Conservation (phyloP, 2,797 vertebrate genomes). For the Rhyacichthys aspro region DNA sequence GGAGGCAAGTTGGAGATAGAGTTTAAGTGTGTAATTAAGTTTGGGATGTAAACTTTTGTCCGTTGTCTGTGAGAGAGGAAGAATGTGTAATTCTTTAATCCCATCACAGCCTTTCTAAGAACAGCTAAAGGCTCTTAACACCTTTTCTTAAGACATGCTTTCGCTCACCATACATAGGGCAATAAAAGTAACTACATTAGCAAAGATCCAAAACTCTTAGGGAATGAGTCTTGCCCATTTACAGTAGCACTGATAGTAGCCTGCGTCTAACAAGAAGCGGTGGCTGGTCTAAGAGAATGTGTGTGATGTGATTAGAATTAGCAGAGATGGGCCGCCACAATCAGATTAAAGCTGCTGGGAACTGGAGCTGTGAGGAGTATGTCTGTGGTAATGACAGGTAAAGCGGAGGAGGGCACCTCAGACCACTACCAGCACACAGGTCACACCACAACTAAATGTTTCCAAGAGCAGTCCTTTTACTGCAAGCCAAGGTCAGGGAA, state of each 20-base stretch:
- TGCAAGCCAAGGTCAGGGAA: too few relatives aligned
- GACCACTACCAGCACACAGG: too few relatives aligned
- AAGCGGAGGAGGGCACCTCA: too few relatives aligned
- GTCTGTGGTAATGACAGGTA: too few relatives aligned
- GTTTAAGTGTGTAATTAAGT: slow-evolving; percentile 49
- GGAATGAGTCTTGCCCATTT: slow-evolving; percentile 37
- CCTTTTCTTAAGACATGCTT: slow-evolving; percentile 58
- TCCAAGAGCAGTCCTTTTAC: too few relatives aligned
- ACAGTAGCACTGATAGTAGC: slow-evolving; percentile 28
- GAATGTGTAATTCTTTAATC: slow-evolving; percentile 42
- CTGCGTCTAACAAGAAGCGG: too few relatives aligned
- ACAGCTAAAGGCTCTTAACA: slow-evolving; percentile 60
- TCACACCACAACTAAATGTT: too few relatives aligned
- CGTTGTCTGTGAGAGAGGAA: slow-evolving; percentile 36
- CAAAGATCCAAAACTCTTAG: slow-evolving; percentile 49
- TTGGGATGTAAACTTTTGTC: slow-evolving; percentile 52
- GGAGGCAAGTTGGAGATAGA: slow-evolving; percentile 28
- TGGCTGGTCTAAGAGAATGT: too few relatives aligned
- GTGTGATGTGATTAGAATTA: too few relatives aligned
- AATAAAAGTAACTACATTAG: slow-evolving; percentile 65
- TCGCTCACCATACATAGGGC: slow-evolving; percentile 37
- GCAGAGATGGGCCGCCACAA: too few relatives aligned
- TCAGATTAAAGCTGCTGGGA: too few relatives aligned
- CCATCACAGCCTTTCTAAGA: slow-evolving; percentile 46
- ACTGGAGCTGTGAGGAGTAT: too few relatives aligned